phyloP scores from a whole-genome alignment of 2,797 vertebrate species.

The Coranthus polyacanthus region DNA sequence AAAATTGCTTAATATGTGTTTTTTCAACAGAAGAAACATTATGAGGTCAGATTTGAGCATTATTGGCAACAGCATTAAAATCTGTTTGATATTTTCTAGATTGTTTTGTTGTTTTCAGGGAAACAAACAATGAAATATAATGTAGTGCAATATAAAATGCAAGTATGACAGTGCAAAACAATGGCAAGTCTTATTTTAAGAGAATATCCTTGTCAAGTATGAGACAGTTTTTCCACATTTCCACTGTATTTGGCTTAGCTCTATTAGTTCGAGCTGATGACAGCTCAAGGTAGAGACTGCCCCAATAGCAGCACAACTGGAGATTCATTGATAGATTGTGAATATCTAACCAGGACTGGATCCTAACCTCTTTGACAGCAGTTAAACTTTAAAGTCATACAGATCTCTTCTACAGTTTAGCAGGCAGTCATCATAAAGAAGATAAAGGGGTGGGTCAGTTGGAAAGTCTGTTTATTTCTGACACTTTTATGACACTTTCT shows the following conservation, averaged over 20 bases:
- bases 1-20: conserved; percentile 3
- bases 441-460: conserved; percentile 21
- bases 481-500: conserved; percentile 32
- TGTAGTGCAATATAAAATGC: conserved; percentile 8
- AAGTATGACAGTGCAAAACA: conserved; percentile 4
- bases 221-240: conserved; percentile 47
- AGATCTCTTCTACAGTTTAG: conserved; percentile 30
- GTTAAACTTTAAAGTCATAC: conserved; percentile 41
- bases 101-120: too few relatives aligned
- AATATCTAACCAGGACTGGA: conserved; percentile 34
- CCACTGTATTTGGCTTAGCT: conserved; percentile 42
- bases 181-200: conserved; percentile 6
- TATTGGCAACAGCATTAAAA: conserved; percentile 14
- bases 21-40: conserved; percentile 23
- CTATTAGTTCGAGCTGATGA: conserved; percentile 53
- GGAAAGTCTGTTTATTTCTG: conserved; percentile 31
- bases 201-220: conserved; percentile 36
- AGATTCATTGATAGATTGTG: conserved; percentile 46
- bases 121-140: background rate
- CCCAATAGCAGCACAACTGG: conserved; percentile 31
- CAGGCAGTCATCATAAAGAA: conserved; percentile 38
- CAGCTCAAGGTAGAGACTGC: conserved; percentile 40
- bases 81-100: conserved; percentile 18
- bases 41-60: conserved; percentile 10
- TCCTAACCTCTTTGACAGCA: conserved; percentile 28